A percentile compares a stretch with the other conserved stretches of the same genome.
Conservation (phyloP, 2,888 invertebrate genomes). For the Drosophila borealis region DNA sequence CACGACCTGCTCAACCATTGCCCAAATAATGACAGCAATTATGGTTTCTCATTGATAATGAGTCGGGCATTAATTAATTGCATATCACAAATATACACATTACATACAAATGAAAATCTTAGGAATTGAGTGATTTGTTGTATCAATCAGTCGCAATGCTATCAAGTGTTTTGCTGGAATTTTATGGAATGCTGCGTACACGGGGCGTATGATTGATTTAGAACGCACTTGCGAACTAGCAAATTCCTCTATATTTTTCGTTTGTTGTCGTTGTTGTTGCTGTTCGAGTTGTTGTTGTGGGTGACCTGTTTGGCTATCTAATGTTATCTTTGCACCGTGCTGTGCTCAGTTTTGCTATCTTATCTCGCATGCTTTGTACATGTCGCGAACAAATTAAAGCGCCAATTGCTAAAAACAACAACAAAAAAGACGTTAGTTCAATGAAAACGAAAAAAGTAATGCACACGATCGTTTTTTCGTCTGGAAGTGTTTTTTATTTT, state of each 20-base stretch:
- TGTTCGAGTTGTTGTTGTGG: constrained; percentile 11
- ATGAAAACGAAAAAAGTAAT: constrained; percentile 11
- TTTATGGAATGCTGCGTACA: constrained; percentile 33
- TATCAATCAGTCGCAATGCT: constrained; percentile 39
- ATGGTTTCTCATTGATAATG: constrained; percentile 9
- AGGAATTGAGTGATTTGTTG: constrained; percentile 24
- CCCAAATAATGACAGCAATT: constrained; percentile 25
- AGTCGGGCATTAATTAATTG: constrained; percentile 37
- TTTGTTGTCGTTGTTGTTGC: constrained; percentile 5
- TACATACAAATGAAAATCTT: constrained; percentile 24
- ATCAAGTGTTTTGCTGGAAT: constrained; percentile 19
- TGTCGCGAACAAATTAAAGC: constrained; percentile 71
- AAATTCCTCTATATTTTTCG: constrained; percentile 9
- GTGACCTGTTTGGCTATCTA: constrained; percentile 51
- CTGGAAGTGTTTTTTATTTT: constrained; percentile 5
- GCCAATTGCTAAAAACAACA: constrained; percentile 50
- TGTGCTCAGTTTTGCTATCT: constrained; percentile 49
- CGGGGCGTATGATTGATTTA: constrained; percentile 66
- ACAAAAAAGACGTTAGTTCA: constrained; percentile 18
- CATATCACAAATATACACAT: constrained; percentile 18
- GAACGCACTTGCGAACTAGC: constrained; percentile 57
- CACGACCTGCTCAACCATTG: neutral
- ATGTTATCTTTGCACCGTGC: constrained; percentile 36
- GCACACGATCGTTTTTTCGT: constrained; percentile 24
- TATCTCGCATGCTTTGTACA: constrained; percentile 56